Conservation (phyloP, 2,113 vertebrate genomes). For the Tiliqua scincoides region DNA sequence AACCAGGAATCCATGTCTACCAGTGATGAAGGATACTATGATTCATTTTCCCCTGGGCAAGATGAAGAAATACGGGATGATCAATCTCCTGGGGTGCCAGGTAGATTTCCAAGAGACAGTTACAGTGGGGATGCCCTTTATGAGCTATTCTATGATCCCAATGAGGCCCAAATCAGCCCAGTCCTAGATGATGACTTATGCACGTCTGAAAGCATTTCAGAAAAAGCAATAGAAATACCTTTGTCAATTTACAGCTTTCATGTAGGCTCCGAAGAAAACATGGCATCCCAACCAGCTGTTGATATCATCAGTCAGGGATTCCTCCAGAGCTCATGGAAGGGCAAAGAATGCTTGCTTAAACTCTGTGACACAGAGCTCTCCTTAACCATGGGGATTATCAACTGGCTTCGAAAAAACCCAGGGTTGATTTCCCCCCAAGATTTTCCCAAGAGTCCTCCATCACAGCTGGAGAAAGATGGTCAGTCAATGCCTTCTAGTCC, state of each 20-base stretch:
- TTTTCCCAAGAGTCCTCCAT: slow-evolving; percentile 43
- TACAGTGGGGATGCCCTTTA: slow-evolving; percentile 89
- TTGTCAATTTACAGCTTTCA: slow-evolving; percentile 88
- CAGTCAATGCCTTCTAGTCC: background rate
- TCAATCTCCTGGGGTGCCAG: slow-evolving; percentile 62
- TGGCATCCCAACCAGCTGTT: slow-evolving; percentile 77
- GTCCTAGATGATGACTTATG: slow-evolving; percentile 78
- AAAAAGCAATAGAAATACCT: slow-evolving; percentile 77
- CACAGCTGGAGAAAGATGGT: slow-evolving; percentile 41
- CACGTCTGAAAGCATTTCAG: slow-evolving; percentile 77
- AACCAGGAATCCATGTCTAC: slow-evolving; percentile 84
- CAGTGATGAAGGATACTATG: slow-evolving; percentile 89
- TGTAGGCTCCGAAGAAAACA: slow-evolving; percentile 85
- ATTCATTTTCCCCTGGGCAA: slow-evolving; percentile 81
- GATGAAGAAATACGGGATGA: slow-evolving; percentile 79
- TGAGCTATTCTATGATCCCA: slow-evolving; percentile 84
- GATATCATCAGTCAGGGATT: slow-evolving; percentile 82
- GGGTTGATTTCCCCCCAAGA: slow-evolving; percentile 52
- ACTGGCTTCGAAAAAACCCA: slow-evolving; percentile 80
- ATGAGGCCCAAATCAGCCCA: slow-evolving; percentile 70
- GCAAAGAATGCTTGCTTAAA: slow-evolving; percentile 87
- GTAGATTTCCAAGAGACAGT: slow-evolving; percentile 81
- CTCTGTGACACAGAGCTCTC: slow-evolving; percentile 87
- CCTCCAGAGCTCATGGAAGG: slow-evolving; percentile 85
- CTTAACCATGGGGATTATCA: slow-evolving; percentile 87